Percentiles rank a stretch among this genome's conserved stretches.
Conservation (phyloP, 2,888 invertebrate genomes). For the Macaria liturata region DNA sequence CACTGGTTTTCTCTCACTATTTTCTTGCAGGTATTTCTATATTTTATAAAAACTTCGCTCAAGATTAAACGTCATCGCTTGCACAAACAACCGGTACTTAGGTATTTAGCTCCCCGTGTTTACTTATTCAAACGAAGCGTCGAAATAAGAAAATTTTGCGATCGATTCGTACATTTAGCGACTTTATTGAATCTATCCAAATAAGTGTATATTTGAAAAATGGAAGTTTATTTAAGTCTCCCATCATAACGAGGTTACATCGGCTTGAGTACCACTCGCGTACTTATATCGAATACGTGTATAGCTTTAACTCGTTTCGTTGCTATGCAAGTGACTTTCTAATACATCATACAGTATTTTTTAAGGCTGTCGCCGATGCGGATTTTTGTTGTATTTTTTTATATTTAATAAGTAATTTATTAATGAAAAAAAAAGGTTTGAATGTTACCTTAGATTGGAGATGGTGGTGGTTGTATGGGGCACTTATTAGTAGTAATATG, state of each 20-base stretch:
- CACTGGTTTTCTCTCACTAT: too few species aligned
- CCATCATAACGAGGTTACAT: conserved; percentile 71
- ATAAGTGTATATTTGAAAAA: conserved; percentile 51
- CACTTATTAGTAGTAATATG: conserved; percentile 54
- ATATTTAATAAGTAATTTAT: not conserved
- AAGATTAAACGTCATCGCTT: not conserved
- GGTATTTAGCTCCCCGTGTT: conserved; percentile 9
- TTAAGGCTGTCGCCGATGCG: conserved; percentile 33
- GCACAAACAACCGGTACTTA: conserved; percentile 5
- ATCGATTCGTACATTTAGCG: conserved; percentile 36
- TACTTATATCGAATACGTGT: conserved; percentile 62
- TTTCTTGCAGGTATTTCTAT: conserved; percentile 1
- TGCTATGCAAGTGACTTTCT: conserved; percentile 77
- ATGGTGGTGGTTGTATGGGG: conserved; percentile 52
- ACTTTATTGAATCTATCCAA: conserved; percentile 36
- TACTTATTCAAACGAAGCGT: conserved; percentile 9
- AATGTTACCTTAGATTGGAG: conserved; percentile 69
- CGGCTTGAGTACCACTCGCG: conserved; percentile 65
- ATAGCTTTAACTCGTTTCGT: conserved; percentile 72
- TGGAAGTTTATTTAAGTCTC: conserved; percentile 61
- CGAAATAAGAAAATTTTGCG: conserved; percentile 34
- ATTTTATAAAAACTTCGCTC: not conserved
- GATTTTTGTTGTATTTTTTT: conserved; percentile 13
- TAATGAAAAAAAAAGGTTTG: conserved; percentile 1
- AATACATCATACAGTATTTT: conserved; percentile 65